Conservation (phyloP, 2,113 vertebrate species). For the Oplegnathus fasciatus region DNA sequence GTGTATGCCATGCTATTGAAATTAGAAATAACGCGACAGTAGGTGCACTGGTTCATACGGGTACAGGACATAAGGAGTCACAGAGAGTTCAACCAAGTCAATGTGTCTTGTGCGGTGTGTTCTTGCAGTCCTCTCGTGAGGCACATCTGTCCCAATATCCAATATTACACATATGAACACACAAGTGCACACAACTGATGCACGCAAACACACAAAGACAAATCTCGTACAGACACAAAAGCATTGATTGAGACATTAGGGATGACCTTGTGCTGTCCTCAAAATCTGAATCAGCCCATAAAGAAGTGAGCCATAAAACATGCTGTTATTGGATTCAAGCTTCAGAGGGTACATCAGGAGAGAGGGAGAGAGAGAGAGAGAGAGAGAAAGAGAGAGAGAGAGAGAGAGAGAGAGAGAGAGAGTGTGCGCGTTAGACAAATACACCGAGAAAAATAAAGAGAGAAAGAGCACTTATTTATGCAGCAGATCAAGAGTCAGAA, state of each 20-base stretch:
- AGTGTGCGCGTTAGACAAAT: slow-evolving; percentile 14
- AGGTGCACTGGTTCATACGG: not conserved
- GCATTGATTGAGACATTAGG: slow-evolving; percentile 28
- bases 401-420: not conserved
- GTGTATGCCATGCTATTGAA: not conserved
- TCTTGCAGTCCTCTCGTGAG: not conserved
- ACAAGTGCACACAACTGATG: not conserved
- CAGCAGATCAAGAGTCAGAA: slow-evolving; percentile 35
- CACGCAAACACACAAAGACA: slow-evolving; percentile 2
- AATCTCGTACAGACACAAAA: not conserved
- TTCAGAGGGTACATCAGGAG: slow-evolving; percentile 17
- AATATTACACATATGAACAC: not conserved
- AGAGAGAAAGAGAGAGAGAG: not conserved
- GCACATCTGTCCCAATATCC: not conserved
- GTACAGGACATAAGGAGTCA: slow-evolving; percentile 12
- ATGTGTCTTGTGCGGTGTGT: not conserved
- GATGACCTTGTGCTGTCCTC: slow-evolving; percentile 44
- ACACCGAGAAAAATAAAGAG: not conserved
- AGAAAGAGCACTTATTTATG: slow-evolving; percentile 28
- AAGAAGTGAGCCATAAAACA: slow-evolving; percentile 42
- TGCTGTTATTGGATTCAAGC: slow-evolving; percentile 53
- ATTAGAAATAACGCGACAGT: not conserved
- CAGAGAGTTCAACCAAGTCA: slow-evolving; percentile 15
- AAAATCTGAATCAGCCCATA: slow-evolving; percentile 53
- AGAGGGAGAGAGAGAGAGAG: not conserved